Base-by-base conservation (phyloP, 2,888 invertebrate species). In the Sarcophaga caerulescens region DNA sequence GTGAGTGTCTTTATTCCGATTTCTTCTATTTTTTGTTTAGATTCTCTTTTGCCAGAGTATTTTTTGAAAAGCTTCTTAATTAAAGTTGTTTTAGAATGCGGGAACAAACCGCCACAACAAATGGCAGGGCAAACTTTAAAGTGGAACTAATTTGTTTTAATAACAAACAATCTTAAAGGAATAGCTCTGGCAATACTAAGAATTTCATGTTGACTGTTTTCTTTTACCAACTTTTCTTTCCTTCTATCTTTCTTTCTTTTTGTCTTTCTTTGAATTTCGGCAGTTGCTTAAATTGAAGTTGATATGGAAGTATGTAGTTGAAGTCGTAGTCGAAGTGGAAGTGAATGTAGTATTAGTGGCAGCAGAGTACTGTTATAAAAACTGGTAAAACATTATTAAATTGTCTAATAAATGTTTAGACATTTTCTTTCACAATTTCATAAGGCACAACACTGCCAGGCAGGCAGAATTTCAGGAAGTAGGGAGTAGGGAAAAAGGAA, bases 121-220 rank as follows among this genome's bases (percentile, higher is more conserved):
- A 78, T 73, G 73, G 25, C 52, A 78, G 60, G 66, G 73, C 78
- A 73, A 71, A 81, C 75, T 81, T 75, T 81, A 81, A 81, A 74
- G 80, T 81, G 80, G 62, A 68, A 81, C 74, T 81, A 81, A 81
- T 81, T 81, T 81, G 74, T 81, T 81, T 81, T 74, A 81, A 81
- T 81, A 81, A 74, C 73, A 81, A 81, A 74, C 80, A 74, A 81
- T 81, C 68, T 74, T 68, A 25, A 74, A 68, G 80, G 52, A 12
- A 52, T 14, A 52, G 52, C 12, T 14, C 1, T 17, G 17, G 52
- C 52, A 52, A 5, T 52, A 52, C 17, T 4, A 68, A 62, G 68
- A 66, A 63, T 60, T 73, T 57, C 45, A 45, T 66, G 63, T 63
- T 47, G 57, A 45, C 19, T 35, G 47, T 66, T 57, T 63, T 62